Evolutionary conservation across 2,888 invertebrate species (phyloP).

Genomic region (Calameuta filiformis): DNA sequence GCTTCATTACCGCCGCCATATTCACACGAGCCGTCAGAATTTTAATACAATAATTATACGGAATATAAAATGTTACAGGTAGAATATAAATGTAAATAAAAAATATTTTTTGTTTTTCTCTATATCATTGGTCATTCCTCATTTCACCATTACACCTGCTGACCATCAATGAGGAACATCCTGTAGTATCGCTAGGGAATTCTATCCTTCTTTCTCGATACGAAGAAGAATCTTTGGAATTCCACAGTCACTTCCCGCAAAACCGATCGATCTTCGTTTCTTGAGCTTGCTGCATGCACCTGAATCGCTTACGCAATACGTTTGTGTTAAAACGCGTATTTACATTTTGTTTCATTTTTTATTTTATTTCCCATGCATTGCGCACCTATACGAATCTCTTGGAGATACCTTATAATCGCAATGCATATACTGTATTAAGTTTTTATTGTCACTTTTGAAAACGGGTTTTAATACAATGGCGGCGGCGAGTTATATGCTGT

Average conservation of each 20-base stretch:
- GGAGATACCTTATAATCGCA: neutral
- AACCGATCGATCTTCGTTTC: neutral
- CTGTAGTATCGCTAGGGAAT: neutral
- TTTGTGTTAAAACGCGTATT: neutral
- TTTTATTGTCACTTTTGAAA: neutral
- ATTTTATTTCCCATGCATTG: neutral
- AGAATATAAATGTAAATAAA: neutral
- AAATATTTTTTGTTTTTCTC: neutral
- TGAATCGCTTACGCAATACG: neutral
- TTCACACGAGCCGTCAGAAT: neutral
- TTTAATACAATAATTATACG: neutral
- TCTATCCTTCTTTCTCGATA: neutral
- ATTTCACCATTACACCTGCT: neutral
- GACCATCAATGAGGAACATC: neutral
- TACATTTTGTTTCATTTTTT: neutral
- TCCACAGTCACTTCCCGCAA: neutral
- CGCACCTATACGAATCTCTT: neutral
- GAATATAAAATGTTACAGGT: neutral
- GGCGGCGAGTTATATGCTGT: neutral
- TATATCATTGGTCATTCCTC: neutral
- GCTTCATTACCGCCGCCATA: neutral
- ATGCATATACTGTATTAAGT: neutral
- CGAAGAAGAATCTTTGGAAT: neutral
- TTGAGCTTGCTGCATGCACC: neutral
- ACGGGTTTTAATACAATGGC: neutral